phyloP scores from a whole-genome alignment of 2,888 invertebrate species.

The Drosophila affinis region DNA sequence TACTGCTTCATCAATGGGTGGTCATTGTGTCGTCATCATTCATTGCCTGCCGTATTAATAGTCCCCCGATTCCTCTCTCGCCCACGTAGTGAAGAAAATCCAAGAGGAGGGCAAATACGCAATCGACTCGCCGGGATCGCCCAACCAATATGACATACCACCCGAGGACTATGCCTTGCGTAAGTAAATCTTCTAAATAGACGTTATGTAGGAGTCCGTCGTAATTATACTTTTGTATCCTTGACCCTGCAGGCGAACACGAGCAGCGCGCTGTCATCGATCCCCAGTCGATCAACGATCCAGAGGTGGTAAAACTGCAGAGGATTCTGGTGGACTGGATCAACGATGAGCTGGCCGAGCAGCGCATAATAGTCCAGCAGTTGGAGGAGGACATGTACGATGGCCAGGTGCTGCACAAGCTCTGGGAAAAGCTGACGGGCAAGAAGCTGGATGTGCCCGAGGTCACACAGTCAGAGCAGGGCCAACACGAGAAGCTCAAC shows the following conservation, averaged over 20 bases:
- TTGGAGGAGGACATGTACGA: constrained; percentile 98
- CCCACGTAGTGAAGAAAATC: constrained; percentile 92
- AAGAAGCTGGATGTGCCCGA: constrained; percentile 97
- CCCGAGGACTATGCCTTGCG: constrained; percentile 96
- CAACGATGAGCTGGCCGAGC: constrained; percentile 97
- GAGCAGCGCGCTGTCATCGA: constrained; percentile 98
- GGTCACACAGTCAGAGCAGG: constrained; percentile 99
- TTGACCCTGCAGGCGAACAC: constrained; percentile 91
- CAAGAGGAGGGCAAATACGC: constrained; percentile 98
- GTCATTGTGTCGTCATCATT: constrained; percentile 59
- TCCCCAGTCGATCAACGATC: constrained; percentile 93
- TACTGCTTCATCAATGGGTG: constrained; percentile 7
- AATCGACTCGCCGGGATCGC: constrained; percentile 97
- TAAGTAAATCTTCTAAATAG: constrained; percentile 83
- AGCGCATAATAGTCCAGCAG: constrained; percentile 98
- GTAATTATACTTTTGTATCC: neutral
- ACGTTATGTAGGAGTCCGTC: no score
- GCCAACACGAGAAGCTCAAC: constrained; percentile 96
- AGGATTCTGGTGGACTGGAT: constrained; percentile 98
- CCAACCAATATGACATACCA: constrained; percentile 92
- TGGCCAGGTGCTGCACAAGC: constrained; percentile 92
- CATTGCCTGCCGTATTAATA: constrained; percentile 54
- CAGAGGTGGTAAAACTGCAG: constrained; percentile 92
- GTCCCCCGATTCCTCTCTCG: constrained; percentile 39
- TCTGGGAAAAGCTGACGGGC: constrained; percentile 92